These are phyloP conservation scores for Peromyscus leucopus DNA, from an alignment of 2,113 vertebrate species.

Conservation along the genomic window DNA sequence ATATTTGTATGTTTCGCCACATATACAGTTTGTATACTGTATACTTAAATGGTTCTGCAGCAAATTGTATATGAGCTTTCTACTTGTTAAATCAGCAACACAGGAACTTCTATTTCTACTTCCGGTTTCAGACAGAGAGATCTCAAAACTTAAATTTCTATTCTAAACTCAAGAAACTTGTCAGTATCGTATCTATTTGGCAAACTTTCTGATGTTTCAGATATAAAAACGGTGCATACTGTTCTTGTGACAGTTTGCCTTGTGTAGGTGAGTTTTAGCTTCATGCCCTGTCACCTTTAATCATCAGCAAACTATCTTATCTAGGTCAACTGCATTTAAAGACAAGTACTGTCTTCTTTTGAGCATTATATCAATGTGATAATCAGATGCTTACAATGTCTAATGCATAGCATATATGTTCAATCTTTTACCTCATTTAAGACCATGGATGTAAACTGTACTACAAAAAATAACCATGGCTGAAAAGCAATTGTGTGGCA, in stretches of 20 bases:
- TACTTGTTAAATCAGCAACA: neutral
- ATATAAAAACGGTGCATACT: neutral
- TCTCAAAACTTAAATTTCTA: slow-evolving; percentile 8
- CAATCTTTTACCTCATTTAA: slow-evolving; percentile 3
- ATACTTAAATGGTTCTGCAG: neutral
- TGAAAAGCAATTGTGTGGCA: neutral
- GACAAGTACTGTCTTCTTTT: neutral
- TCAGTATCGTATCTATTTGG: neutral
- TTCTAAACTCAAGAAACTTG: neutral
- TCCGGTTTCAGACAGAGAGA: neutral
- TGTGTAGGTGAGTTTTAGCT: neutral
- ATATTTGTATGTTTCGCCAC: neutral
- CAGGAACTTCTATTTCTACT: neutral
- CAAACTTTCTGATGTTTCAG: neutral
- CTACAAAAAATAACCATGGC: neutral
- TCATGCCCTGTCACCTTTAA: neutral
- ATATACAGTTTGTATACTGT: neutral
- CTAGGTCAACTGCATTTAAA: neutral
- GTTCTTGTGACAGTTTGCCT: neutral
- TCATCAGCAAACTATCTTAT: neutral
- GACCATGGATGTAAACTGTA: neutral
- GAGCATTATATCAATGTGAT: neutral
- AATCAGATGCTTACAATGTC: neutral
- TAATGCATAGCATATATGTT: neutral
- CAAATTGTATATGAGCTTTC: neutral